Evolutionary conservation across 2,888 invertebrate species (phyloP).

Genomic region (Campoplex nolae): DNA sequence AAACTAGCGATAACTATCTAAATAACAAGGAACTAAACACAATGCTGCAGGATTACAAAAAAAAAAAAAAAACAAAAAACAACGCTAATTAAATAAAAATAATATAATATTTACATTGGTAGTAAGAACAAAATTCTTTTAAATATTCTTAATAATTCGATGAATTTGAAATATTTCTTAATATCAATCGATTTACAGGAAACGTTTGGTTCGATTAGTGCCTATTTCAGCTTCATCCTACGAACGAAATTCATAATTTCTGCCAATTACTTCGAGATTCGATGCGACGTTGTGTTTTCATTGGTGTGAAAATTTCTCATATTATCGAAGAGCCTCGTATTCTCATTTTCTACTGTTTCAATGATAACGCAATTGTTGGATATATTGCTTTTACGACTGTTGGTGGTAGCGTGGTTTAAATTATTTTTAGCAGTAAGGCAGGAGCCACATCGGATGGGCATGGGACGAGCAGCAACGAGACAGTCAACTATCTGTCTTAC

Average conservation of each 20-base stretch:
- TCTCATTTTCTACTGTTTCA: slow-evolving; percentile 75
- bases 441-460: slow-evolving; percentile 82
- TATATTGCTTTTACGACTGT: slow-evolving; percentile 76
- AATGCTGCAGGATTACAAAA: background rate
- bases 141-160: background rate
- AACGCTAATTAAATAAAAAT: background rate
- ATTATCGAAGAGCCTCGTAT: slow-evolving; percentile 74
- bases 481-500: slow-evolving; percentile 85
- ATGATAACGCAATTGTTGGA: slow-evolving; percentile 73
- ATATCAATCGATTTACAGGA: background rate
- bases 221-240: slow-evolving; percentile 32
- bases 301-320: slow-evolving; percentile 70
- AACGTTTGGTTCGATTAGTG: slow-evolving; percentile 5
- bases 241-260: slow-evolving; percentile 11
- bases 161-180: background rate
- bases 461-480: slow-evolving; percentile 82
- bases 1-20: background rate
- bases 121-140: background rate
- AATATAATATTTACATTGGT: background rate
- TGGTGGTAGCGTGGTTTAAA: slow-evolving; percentile 78
- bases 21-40: slow-evolving; percentile 12
- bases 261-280: slow-evolving; percentile 60
- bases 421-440: slow-evolving; percentile 82
- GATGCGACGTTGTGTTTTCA: slow-evolving; percentile 67
- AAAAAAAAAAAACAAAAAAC: background rate